A percentile compares a stretch with the other conserved stretches of the same genome.
Evolutionary conservation across 1,140 invertebrate species (phyloP).

Genomic region (Lepidurus couesii): DNA sequence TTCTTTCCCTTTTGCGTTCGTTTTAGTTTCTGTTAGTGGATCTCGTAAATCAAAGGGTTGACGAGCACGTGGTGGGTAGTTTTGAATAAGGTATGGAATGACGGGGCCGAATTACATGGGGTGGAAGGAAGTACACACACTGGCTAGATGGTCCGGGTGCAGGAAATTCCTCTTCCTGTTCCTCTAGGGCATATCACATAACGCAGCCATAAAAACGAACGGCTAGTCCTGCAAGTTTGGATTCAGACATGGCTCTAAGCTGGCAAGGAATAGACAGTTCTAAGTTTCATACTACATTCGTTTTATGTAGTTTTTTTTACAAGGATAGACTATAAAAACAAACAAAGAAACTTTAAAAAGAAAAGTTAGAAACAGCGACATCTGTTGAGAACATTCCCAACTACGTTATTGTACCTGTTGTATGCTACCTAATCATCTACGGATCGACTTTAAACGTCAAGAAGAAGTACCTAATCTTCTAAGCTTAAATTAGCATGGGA

Average conservation of each 20-base stretch:
- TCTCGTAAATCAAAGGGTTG: neutral
- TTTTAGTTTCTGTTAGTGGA: too few species aligned
- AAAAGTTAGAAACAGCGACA: neutral
- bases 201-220: conserved; percentile 3
- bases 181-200: conserved; percentile 18
- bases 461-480: too few species aligned
- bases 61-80: neutral
- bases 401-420: neutral
- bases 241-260: neutral
- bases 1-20: neutral
- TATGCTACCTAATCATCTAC: neutral
- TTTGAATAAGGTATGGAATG: conserved; percentile 5
- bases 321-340: neutral
- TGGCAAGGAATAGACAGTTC: neutral
- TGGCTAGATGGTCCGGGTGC: neutral
- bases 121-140: neutral
- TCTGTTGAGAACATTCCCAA: neutral
- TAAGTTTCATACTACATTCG: neutral
- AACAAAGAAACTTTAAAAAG: neutral
- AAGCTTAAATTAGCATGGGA: too few species aligned
- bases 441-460: too few species aligned
- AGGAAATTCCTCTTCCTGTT: conserved; percentile 19
- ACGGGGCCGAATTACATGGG: conserved; percentile 1
- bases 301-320: neutral
- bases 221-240: neutral